Conservation (phyloP, 2,888 invertebrate genomes). For the Drosophila bunnanda region DNA sequence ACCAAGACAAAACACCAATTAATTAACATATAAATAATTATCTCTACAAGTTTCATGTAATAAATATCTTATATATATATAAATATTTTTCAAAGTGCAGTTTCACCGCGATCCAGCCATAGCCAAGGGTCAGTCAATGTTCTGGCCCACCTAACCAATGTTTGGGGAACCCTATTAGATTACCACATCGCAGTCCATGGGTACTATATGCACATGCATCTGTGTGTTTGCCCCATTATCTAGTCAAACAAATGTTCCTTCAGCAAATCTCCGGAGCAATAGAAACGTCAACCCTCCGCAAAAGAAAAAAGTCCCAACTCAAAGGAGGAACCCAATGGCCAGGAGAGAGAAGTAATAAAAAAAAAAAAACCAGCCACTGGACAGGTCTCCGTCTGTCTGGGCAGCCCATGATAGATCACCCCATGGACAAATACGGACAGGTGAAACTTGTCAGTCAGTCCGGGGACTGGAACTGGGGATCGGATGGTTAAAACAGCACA, state of each 20-base stretch:
- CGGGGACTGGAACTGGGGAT: conserved; percentile 24
- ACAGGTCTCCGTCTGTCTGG: conserved; percentile 44
- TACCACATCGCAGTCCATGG: conserved; percentile 52
- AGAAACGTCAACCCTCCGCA: conserved; percentile 73
- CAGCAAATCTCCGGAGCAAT: conserved; percentile 68
- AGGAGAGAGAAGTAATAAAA: conserved; percentile 28
- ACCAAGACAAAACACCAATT: too few species aligned
- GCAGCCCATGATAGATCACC: conserved; percentile 73
- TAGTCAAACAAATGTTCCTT: conserved; percentile 76
- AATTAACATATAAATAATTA: not conserved
- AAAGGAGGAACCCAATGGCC: conserved; percentile 10
- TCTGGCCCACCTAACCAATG: conserved; percentile 54
- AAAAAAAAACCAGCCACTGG: conserved; percentile 25
- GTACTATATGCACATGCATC: conserved; percentile 35
- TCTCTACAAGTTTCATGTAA: not conserved
- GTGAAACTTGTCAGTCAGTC: conserved; percentile 79
- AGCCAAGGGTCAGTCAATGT: conserved; percentile 64
- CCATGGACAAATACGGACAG: conserved; percentile 78
- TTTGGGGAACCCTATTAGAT: conserved; percentile 65
- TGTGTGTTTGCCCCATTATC: conserved; percentile 66
- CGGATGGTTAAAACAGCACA: conserved; percentile 17
- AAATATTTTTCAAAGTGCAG: conserved; percentile 6
- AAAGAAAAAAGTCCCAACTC: conserved; percentile 24
- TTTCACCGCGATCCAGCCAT: conserved; percentile 9
- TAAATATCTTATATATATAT: not conserved